Evolutionary conservation across 2,888 invertebrate genomes (phyloP).

Genomic region (Octodonta nipae): DNA sequence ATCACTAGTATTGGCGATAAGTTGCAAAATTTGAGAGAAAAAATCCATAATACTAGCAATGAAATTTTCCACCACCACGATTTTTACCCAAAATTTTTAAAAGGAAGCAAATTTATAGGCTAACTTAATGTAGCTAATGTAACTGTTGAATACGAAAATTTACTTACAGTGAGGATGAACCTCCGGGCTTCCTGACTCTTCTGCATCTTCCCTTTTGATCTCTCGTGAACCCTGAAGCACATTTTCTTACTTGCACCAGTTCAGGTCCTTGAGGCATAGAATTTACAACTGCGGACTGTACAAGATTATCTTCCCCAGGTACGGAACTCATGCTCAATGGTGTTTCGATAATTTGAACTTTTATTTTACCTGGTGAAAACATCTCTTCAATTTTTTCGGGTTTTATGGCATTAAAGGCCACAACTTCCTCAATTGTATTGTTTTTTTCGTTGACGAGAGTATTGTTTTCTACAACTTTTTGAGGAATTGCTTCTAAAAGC

Average conservation of each 20-base stretch:
- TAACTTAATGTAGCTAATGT: too few relatives aligned
- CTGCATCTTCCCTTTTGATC: conserved; percentile 34
- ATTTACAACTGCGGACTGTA: conserved; percentile 1
- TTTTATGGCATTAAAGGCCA: conserved; percentile 4
- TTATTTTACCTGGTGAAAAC: conserved; percentile 22
- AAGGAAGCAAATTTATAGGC: too few relatives aligned
- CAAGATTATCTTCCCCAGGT: conserved; percentile 16
- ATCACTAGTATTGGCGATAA: too few relatives aligned
- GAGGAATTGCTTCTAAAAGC: too few relatives aligned
- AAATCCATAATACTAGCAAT: too few relatives aligned
- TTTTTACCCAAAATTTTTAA: too few relatives aligned
- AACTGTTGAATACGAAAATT: conserved; percentile 2
- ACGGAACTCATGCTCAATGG: conserved; percentile 12
- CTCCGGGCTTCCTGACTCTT: conserved; percentile 25
- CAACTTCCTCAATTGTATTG: background rate
- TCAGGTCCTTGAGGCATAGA: conserved; percentile 21
- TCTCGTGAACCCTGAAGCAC: conserved; percentile 27
- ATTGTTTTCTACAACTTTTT: too few relatives aligned
- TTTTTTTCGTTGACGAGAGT: background rate
- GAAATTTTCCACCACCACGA: too few relatives aligned
- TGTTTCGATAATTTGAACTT: conserved; percentile 22
- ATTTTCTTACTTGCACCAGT: conserved; percentile 23
- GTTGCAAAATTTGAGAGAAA: too few relatives aligned
- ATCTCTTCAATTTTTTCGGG: conserved; percentile 7
- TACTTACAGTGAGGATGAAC: conserved; percentile 17